These are phyloP conservation scores for Megaceryle maxima DNA, from an alignment of 2,113 vertebrate genomes.

Conservation along the genomic window DNA sequence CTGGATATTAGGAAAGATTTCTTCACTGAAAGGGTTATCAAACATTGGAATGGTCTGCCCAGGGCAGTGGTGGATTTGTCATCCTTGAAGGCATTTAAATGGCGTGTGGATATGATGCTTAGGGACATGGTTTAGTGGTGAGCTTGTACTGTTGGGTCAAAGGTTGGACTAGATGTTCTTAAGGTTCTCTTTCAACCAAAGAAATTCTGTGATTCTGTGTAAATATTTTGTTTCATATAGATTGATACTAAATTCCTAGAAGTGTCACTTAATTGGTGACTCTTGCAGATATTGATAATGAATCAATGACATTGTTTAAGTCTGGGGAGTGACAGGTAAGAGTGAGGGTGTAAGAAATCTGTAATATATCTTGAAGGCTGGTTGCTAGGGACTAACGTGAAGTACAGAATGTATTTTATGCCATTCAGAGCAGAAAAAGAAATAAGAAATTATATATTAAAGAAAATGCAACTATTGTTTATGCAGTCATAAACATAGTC, in stretches of 20 bases:
- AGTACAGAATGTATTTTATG: not conserved
- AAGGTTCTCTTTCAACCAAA: too few relatives aligned
- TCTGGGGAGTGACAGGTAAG: not conserved
- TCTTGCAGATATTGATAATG: not conserved
- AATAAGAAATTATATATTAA: not conserved
- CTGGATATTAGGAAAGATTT: too few relatives aligned
- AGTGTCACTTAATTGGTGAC: not conserved
- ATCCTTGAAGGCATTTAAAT: too few relatives aligned
- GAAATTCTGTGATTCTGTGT: too few relatives aligned
- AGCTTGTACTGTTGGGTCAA: too few relatives aligned
- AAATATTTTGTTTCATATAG: not conserved
- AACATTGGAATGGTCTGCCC: too few relatives aligned
- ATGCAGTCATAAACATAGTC: not conserved
- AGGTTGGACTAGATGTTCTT: too few relatives aligned
- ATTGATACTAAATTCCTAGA: not conserved
- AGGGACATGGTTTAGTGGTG: too few relatives aligned
- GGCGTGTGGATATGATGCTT: too few relatives aligned
- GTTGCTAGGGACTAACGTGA: constrained; percentile 30
- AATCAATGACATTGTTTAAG: not conserved
- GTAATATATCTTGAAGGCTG: not conserved
- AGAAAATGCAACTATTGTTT: not conserved
- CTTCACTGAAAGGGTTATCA: too few relatives aligned
- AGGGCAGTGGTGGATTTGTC: too few relatives aligned
- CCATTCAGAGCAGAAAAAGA: not conserved
- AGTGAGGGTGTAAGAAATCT: not conserved